Evolutionary conservation across 30 jellyfish, hydroid and myxozoan species (phyloP), one percentile per base, ranked within the genome.

Genomic region (Hydractinia symbiolongicarpus): DNA sequence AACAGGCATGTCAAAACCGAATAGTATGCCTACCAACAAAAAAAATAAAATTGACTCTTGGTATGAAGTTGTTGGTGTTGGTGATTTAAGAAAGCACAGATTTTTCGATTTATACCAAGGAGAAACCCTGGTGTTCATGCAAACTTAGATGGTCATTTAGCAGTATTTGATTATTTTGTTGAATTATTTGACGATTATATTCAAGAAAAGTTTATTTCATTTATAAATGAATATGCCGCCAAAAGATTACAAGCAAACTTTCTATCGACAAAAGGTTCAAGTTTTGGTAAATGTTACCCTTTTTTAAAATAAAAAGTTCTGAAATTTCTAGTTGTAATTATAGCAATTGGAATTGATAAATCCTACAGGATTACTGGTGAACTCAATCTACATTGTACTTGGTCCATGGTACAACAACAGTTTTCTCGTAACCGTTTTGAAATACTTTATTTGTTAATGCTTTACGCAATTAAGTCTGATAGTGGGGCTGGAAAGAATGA

Each of bases 341-440:
- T 71, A 0, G 90, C 90, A 0, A 4, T 55, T 83, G 90, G 88
- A 0, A 70, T 82, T 10, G 84, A 72, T 60, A n/a, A n/a, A n/a
- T n/a, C 16, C 52, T 73, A 7, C 5, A 16, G 8, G 90, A 67
- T 16, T 82, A 82, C 19, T 82, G 90, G 90, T 72, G 88, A 8
- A n/a, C 9, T 6, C 49, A 52, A 10, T 73, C 80, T 7, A 11
- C 30, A 11, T 7, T 8, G 49, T 67, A 82, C 54, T n/a, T n/a
- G 55, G 83, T 11, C 67, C 82, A 0, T 73, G 90, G 81, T 73
- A 52, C 60, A 7, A 66, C 62, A 70, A 30, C 52, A 16, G 15
- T 40, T 82, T 72, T 82, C 79, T 9, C 85, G 90, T 19, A 82
- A 53, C 57, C 81, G 83, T 7, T 82, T 70, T 82, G 81, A 72